Conservation (phyloP, 2,113 vertebrate species). For the Charina bottae region DNA sequence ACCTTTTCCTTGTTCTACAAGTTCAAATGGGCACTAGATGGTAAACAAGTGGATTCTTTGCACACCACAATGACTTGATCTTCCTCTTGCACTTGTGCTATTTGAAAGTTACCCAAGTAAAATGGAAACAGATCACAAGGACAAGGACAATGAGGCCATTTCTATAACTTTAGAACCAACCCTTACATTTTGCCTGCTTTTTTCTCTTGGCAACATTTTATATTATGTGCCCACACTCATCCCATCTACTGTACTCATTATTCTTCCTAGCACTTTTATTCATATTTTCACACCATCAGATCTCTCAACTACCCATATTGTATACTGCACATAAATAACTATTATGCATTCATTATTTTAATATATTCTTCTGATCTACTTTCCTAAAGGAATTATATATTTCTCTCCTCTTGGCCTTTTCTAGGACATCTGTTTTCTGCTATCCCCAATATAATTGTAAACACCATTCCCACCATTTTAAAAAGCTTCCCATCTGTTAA, state of each 20-base stretch:
- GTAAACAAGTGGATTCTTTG: background rate
- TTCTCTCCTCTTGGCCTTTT: background rate
- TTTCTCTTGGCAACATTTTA: background rate
- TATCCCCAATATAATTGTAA: background rate
- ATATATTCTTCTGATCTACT: constrained; percentile 11
- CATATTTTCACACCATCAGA: constrained; percentile 15
- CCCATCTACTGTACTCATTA: background rate
- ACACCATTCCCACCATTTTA: background rate
- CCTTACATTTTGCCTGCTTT: background rate
- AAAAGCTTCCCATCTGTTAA: constrained; percentile 22
- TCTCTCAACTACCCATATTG: constrained; percentile 3
- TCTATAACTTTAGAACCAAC: background rate
- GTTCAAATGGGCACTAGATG: no score
- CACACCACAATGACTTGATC: background rate
- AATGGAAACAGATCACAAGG: background rate
- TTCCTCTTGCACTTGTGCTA: background rate
- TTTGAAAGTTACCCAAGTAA: background rate
- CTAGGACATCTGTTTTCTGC: constrained; percentile 13
- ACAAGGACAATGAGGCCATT: background rate
- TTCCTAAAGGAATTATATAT: constrained; percentile 6
- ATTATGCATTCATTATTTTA: constrained; percentile 19
- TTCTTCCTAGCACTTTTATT: constrained; percentile 10
- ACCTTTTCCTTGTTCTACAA: no score
- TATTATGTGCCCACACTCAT: background rate
- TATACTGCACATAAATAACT: constrained; percentile 33